These are phyloP conservation scores for Cygnus buccinator DNA, from an alignment of 2,113 vertebrate genomes.

Conservation along the genomic window DNA sequence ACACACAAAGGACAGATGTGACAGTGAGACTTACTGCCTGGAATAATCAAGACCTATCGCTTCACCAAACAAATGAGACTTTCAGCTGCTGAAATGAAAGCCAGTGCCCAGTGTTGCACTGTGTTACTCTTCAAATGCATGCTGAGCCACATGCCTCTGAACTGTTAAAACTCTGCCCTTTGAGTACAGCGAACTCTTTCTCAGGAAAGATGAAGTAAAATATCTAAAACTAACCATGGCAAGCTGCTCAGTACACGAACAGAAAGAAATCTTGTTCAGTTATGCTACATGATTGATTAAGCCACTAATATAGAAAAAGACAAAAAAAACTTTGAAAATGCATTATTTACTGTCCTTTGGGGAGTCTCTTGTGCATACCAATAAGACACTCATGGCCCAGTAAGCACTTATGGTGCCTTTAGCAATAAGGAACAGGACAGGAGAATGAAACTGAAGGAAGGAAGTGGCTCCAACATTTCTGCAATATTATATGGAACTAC, in stretches of 20 bases:
- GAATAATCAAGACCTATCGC: neutral
- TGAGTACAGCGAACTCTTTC: neutral
- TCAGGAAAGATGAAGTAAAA: neutral
- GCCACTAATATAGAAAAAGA: neutral
- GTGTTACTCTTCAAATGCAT: neutral
- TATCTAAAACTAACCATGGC: neutral
- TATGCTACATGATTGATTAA: neutral
- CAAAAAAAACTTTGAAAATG: neutral
- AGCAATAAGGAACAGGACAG: neutral
- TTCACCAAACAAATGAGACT: neutral
- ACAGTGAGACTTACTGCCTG: neutral
- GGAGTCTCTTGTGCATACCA: neutral
- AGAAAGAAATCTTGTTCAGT: neutral
- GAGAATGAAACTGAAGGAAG: neutral
- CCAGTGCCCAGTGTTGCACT: neutral
- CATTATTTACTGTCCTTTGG: neutral
- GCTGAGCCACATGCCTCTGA: fast-evolving
- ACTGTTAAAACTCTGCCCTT: neutral
- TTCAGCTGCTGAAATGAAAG: neutral
- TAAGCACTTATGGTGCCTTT: neutral
- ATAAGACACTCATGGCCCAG: neutral
- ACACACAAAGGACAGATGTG: neutral
- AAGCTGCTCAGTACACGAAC: neutral
- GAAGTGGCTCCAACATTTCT: fast-evolving
- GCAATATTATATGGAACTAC: neutral